These are phyloP conservation scores for Ectobius pallidus DNA, from an alignment of 2,888 invertebrate genomes.

Conservation along the genomic window DNA sequence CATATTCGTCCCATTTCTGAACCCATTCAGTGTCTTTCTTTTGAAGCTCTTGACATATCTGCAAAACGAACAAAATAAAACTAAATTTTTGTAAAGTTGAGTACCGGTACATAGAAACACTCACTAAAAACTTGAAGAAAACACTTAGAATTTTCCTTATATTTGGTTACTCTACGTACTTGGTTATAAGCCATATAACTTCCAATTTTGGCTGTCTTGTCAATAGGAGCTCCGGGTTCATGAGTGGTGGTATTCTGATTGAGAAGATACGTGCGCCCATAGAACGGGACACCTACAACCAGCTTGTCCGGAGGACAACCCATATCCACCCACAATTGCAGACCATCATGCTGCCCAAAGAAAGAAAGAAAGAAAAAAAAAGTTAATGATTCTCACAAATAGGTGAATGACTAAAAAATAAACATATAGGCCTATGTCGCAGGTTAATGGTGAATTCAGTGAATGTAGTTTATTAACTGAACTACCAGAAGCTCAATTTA, in stretches of 20 bases:
- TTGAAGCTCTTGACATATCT: constrained; percentile 81
- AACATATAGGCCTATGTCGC: too few species aligned
- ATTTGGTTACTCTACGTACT: too few species aligned
- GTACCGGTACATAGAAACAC: too few species aligned
- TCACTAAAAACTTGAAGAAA: too few species aligned
- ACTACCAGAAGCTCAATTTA: too few species aligned
- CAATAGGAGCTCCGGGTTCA: constrained; percentile 68
- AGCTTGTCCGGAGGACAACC: constrained; percentile 87
- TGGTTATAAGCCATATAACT: background rate
- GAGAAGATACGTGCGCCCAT: constrained; percentile 84
- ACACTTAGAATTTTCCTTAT: too few species aligned
- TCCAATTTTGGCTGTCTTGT: background rate
- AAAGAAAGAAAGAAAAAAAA: too few species aligned
- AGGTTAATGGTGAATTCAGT: too few species aligned
- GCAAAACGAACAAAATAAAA: constrained; percentile 42
- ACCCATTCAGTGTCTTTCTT: constrained; percentile 77
- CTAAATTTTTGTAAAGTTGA: too few species aligned
- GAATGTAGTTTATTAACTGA: too few species aligned
- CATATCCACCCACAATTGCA: constrained; percentile 85
- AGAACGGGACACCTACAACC: constrained; percentile 89
- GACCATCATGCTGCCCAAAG: constrained; percentile 77
- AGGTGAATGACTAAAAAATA: too few species aligned
- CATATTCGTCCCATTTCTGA: constrained; percentile 80
- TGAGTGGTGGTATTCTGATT: constrained; percentile 83
- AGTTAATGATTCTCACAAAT: too few species aligned